Base-by-base conservation (phyloP, 35 echinoderm and acorn worm genomes). In the Amphiura filiformis region DNA sequence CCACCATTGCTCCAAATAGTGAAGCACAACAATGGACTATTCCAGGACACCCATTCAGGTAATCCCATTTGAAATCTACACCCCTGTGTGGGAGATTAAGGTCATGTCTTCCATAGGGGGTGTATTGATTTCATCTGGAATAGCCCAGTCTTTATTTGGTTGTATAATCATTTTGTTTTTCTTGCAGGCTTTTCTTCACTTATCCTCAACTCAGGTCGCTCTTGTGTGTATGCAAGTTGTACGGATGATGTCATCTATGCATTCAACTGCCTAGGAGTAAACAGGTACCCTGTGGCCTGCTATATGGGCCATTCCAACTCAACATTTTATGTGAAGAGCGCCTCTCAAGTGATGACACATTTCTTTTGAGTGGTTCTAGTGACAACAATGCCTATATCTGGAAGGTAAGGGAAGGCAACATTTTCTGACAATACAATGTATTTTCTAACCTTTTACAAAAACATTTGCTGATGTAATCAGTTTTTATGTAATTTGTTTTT, bases 301-400 rank as follows among this genome's bases (percentile, higher is more conserved):
- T 99, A 99, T 41, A 84, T 39, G 31, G 96, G 96, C 57, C 93
- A 94, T 52, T 47, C 77, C 5, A 98, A 98, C 81, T 92, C 93
- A 1, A 92, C 93, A 0, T 99, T 99, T 82, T 99, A 90, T 86
- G 93, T 99, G 0, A 94, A 95, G 56, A 88, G 88, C 11, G 78
- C 87, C 87, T 99, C 42, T 99, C 96, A 3, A 39, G 78, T 0
- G 88, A 99, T 84, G 96, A 94, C 34, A 38, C 65, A 0, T 94
- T 78, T 65, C 90, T 99, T 20, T 65, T 99, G 1, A 95, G 93
- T 57, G 96, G 96, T 38, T 99, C 96, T 9, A 89, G 93, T 57
- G 96, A 99, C 75, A 88, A 81, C 36, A 87, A 92, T 56, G 96
- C 93, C 26, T 99, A 99, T 39, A 93, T 99, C 47, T 99, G 96